Base-by-base conservation (phyloP, 2,113 vertebrate genomes). In the Otus sunia region DNA sequence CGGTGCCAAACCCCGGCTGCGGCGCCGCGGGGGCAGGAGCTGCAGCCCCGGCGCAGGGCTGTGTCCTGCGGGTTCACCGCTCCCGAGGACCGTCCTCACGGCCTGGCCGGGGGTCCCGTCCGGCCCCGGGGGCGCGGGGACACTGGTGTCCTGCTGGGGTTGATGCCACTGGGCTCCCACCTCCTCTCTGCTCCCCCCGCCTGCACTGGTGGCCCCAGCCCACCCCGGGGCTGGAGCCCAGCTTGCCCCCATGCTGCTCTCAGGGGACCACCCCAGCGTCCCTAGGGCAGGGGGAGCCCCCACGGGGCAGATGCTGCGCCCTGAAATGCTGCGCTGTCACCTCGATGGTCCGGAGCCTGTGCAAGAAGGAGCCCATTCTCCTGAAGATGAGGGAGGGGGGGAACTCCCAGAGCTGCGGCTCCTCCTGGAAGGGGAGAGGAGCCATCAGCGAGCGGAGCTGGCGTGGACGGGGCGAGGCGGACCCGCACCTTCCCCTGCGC, bases 331-430 rank as follows among this genome's bases (percentile, higher is more conserved):
- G 45, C 9, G 58, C 92, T 37, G 41, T 77, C 96, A 99, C 99
- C 98, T 98, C 95, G 1, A 98, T 97, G 52, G 39, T 97, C 88
- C 90, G 94, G 64, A 99, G 36, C 6, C 98, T 97, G 12, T 30
- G 87, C 84, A 98, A 82, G 96, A 99, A 99, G 75, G 92, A 23
- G 3, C 98, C 98, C 72, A 97, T 96, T 37, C 98, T 97, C 77
- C 81, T 58, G 73, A 99, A 99, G 9, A 97, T 68, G 3, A 98
- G 92, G 4, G 83, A 63, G 0, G 96, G 97, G 3, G 98, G 98
- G 43, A 98, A 98, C 16, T 98, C 97, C 98, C 98, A 99, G 23
- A 73, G 80, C 63, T 96, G 94, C 0, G 76, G 45, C 29, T 97
- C 80, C 43, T 95, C 86, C 98, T 98, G 88, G 49, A 15, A 59